These are phyloP conservation scores for Teleogryllus occipitalis DNA, from an alignment of 1,140 invertebrate species.

Conservation along the genomic window DNA sequence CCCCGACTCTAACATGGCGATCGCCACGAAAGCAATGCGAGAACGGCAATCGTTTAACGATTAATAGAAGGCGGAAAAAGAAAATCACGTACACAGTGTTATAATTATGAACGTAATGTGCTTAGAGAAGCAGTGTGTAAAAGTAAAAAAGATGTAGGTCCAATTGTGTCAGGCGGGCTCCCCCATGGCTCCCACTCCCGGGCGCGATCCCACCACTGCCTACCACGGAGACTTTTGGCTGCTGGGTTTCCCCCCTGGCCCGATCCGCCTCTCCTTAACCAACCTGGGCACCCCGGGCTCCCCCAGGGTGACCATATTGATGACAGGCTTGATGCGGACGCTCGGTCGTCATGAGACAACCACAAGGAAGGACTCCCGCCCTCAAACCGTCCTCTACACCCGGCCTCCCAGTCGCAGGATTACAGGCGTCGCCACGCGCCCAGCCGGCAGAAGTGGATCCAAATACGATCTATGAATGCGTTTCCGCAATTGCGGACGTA, in stretches of 20 bases:
- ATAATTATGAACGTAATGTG: too few species aligned
- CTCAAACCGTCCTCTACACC: conserved; percentile 42
- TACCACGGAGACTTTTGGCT: conserved; percentile 93
- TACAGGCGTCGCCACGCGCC: conserved; percentile 45
- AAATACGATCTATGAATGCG: background rate
- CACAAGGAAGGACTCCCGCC: conserved; percentile 23
- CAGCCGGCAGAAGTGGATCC: conserved; percentile 20
- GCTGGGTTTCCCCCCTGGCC: conserved; percentile 92
- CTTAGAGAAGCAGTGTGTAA: conserved; percentile 25
- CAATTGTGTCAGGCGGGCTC: conserved; percentile 79
- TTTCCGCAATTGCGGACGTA: too few species aligned
- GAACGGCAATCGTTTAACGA: too few species aligned
- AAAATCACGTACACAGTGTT: too few species aligned
- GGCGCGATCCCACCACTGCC: conserved; percentile 96
- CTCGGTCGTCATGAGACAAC: conserved; percentile 64
- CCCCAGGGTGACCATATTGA: conserved; percentile 82
- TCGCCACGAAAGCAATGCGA: too few species aligned
- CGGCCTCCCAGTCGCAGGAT: conserved; percentile 46
- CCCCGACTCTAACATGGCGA: too few species aligned
- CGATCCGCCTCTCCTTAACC: conserved; percentile 87
- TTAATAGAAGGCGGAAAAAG: too few species aligned
- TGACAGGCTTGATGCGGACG: conserved; percentile 82
- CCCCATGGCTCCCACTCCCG: conserved; percentile 75
- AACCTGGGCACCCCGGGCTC: conserved; percentile 77
- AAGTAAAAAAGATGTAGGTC: conserved; percentile 66